phyloP scores from a whole-genome alignment of 2,113 vertebrate species.

The Excalfactoria chinensis region DNA sequence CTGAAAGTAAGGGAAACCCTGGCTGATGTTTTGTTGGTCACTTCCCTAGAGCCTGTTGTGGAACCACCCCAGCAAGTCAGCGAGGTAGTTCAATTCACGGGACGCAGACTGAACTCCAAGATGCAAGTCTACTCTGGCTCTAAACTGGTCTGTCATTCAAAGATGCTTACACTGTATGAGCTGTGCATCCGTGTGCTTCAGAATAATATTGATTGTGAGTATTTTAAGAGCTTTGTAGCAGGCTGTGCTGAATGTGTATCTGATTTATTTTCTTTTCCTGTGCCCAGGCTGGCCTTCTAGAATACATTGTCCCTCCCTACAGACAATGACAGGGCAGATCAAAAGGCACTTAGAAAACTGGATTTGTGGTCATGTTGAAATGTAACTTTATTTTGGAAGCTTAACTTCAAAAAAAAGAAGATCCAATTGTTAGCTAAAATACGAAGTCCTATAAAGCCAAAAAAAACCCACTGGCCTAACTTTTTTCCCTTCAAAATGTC shows the following conservation, averaged over 20 bases:
- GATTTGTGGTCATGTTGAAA: not conserved
- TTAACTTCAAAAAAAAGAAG: not conserved
- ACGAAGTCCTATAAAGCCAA: not conserved
- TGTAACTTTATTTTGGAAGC: not conserved
- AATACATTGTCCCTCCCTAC: not conserved
- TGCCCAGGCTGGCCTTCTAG: not conserved
- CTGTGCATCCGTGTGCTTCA: conserved; percentile 89
- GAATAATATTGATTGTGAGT: conserved; percentile 91
- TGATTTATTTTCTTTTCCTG: not conserved
- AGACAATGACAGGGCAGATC: not conserved
- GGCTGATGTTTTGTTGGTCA: not conserved
- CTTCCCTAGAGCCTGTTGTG: not conserved
- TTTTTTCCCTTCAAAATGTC: not conserved
- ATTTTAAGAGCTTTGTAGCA: not conserved
- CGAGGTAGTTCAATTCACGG: conserved; percentile 79
- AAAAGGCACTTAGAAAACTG: not conserved
- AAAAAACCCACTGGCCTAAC: not conserved
- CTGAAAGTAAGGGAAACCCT: not conserved
- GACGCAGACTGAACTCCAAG: conserved; percentile 86
- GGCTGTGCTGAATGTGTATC: not conserved
- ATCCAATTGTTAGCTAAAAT: not conserved
- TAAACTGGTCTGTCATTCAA: conserved; percentile 80
- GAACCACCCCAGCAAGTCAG: not conserved
- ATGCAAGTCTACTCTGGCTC: conserved; percentile 91
- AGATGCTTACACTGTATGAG: conserved; percentile 88